Conservation (phyloP, 2,888 invertebrate genomes). For the Galeruca laticollis region DNA sequence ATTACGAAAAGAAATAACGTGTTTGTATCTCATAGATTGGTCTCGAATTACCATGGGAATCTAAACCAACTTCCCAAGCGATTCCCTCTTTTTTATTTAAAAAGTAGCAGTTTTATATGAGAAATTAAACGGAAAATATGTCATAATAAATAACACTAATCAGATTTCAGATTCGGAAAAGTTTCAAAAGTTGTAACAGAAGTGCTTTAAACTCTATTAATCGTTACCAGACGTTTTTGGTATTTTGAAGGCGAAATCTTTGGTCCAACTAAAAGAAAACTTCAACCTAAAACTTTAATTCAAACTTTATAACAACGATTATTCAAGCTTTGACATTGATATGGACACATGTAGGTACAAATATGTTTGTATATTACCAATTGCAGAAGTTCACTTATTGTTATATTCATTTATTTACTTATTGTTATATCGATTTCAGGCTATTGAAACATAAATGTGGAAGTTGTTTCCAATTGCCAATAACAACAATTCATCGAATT, state of each 20-base stretch:
- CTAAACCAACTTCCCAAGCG: not conserved
- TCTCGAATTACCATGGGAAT: not conserved
- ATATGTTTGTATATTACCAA: too few species aligned
- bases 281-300: too few species aligned
- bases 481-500: too few species aligned
- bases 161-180: constrained; percentile 12
- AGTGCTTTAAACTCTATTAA: constrained; percentile 15
- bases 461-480: too few species aligned
- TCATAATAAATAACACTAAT: constrained; percentile 17
- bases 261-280: not conserved
- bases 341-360: too few species aligned
- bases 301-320: too few species aligned
- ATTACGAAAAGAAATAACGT: not conserved
- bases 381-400: too few species aligned
- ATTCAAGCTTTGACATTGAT: too few species aligned
- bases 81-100: not conserved
- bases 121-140: constrained; percentile 8
- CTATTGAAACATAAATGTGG: too few species aligned
- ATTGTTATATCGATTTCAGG: too few species aligned
- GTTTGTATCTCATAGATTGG: not conserved
- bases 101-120: constrained; percentile 5
- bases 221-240: not conserved
- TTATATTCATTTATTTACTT: too few species aligned
- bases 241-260: not conserved
- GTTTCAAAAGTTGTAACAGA: constrained; percentile 6